phyloP scores from a whole-genome alignment of 2,888 invertebrate genomes.

The Orthonevra nobilis region DNA sequence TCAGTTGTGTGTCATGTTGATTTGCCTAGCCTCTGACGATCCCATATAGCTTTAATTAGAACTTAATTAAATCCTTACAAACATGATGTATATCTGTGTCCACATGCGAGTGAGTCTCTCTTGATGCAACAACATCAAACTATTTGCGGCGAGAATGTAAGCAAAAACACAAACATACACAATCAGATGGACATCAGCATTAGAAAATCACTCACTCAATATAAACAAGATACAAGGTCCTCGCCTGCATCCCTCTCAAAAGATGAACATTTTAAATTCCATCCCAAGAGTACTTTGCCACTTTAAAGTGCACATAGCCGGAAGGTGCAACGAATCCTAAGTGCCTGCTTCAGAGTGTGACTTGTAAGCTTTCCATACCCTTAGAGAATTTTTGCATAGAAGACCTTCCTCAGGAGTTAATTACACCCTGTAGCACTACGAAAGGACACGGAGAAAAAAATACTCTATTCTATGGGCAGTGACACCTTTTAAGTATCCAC shows the following conservation, averaged over 20 bases:
- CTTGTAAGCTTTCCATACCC: not conserved
- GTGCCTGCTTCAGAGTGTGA: constrained; percentile 21
- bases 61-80: constrained; percentile 8
- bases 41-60: constrained; percentile 25
- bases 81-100: too few species aligned
- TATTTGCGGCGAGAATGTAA: constrained; percentile 15
- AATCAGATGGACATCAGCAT: too few species aligned
- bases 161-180: constrained; percentile 26
- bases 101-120: too few species aligned
- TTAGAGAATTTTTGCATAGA: constrained; percentile 5
- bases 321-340: constrained; percentile 28
- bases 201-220: not conserved
- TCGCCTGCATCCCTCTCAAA: not conserved
- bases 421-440: constrained; percentile 21
- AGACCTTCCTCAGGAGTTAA: constrained; percentile 34
- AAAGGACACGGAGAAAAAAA: too few species aligned
- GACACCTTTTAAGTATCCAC: not conserved
- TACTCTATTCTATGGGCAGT: too few species aligned
- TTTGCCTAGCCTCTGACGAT: not conserved
- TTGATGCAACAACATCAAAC: not conserved
- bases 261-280: not conserved
- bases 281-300: constrained; percentile 8
- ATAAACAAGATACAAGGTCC: too few species aligned
- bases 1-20: not conserved
- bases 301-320: constrained; percentile 34